Evolutionary conservation across 1,140 invertebrate species (phyloP).

Genomic region (Micrasema longulum): DNA sequence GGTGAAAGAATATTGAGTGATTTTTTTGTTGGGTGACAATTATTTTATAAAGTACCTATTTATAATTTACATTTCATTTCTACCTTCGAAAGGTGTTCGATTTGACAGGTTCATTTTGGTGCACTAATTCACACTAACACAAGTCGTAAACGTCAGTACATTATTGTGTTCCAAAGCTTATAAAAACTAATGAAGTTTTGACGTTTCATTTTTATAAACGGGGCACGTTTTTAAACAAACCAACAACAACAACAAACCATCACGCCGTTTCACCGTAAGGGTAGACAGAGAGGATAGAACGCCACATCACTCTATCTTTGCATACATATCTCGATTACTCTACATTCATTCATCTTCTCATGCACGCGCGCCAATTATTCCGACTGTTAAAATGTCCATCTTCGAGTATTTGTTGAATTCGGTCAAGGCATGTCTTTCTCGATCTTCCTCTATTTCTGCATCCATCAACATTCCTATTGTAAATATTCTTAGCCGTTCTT

Average conservation of each 20-base stretch:
- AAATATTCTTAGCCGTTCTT: no score
- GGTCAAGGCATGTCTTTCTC: no score
- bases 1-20: not conserved
- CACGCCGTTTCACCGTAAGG: no score
- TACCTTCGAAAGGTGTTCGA: not conserved
- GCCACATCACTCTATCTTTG: no score
- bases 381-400: no score
- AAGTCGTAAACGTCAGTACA: not conserved
- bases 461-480: no score
- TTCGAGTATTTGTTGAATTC: no score
- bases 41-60: not conserved
- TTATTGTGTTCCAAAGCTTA: not conserved
- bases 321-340: not conserved
- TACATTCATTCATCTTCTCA: not conserved
- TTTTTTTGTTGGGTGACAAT: not conserved
- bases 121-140: not conserved
- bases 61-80: not conserved
- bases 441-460: no score
- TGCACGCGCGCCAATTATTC: no score
- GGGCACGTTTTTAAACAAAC: not conserved
- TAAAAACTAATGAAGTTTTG: not conserved
- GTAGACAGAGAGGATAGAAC: no score
- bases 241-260: no score
- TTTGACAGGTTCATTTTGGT: conserved; percentile 21
- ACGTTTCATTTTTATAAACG: not conserved